Base-by-base conservation (phyloP, 2,888 invertebrate genomes). In the Orchesella flavescens region DNA sequence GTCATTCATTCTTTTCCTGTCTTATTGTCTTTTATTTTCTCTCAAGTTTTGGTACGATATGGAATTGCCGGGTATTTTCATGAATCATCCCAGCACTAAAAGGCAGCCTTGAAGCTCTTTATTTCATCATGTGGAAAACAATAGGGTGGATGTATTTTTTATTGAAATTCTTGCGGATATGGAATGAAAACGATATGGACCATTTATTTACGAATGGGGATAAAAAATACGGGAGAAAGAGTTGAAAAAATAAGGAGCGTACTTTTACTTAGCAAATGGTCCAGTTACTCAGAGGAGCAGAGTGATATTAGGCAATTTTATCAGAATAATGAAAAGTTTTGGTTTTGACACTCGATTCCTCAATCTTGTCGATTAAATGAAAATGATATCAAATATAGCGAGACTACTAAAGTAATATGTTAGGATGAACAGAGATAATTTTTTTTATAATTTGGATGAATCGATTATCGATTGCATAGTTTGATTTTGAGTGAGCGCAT, bases 1-100 rank as follows among this genome's bases (percentile, higher is more conserved):
- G 66, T 57, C 53, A 76, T 76, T 66, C 24, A 63, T 57, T 43
- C 34, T 34, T 57, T 66, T 66, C 57, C 76, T 76, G 21, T 53
- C 75, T 43, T 76, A 68, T 76, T 76, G 66, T 66, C 55, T 43
- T 66, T 76, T 76, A n/a, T n/a, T 66, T 66, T n/a, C 66, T 76
- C 55, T 76, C 24, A 46, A 43, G 34, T 19, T 68, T 44, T 43
- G 9, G 63, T 23, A 55, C 53, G 46, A n/a, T n/a, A n/a, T n/a
- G n/a, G n/a, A n/a, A n/a, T n/a, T n/a, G 43, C 13, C 7, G 7
- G 7, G 24, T 24, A 68, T 46, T 69, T 59, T 34, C 44, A 76
- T 68, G 76, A 66, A 66, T 66, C 57, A 75, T 75, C 59, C 44
- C 55, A 57, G 34, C 57, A n/a, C n/a, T n/a, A n/a, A n/a, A n/a